These are phyloP conservation scores for Podiceps cristatus DNA, from an alignment of 2,113 vertebrate species.

Conservation along the genomic window DNA sequence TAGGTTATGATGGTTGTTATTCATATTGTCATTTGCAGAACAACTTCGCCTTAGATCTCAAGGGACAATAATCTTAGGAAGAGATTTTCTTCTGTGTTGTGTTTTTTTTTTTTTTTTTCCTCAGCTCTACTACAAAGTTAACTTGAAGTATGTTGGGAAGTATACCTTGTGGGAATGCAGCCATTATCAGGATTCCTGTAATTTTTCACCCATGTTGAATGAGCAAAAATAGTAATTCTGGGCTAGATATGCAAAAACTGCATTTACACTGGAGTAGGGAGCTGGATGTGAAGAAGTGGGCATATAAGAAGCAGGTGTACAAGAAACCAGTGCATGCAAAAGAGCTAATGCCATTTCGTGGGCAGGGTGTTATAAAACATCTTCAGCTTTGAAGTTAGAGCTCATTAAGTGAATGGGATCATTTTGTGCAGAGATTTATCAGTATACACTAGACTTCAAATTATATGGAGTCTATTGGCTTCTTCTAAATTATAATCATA, in stretches of 20 bases:
- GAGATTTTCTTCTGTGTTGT: background rate
- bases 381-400: background rate
- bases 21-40: background rate
- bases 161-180: background rate
- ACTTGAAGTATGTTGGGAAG: background rate
- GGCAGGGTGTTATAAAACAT: background rate
- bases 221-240: background rate
- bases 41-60: background rate
- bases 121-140: background rate
- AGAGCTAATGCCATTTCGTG: background rate
- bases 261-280: background rate
- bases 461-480: background rate
- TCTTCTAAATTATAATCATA: background rate
- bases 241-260: background rate
- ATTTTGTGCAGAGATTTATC: background rate
- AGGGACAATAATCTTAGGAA: background rate
- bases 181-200: background rate
- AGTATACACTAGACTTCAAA: background rate
- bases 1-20: background rate
- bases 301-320: background rate
- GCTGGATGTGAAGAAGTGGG: background rate
- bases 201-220: background rate
- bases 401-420: background rate
- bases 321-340: background rate
- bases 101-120: background rate